Evolutionary conservation across 2,888 invertebrate species (phyloP), one percentile per base, ranked within the genome.

Genomic region (Aelia acuminata): DNA sequence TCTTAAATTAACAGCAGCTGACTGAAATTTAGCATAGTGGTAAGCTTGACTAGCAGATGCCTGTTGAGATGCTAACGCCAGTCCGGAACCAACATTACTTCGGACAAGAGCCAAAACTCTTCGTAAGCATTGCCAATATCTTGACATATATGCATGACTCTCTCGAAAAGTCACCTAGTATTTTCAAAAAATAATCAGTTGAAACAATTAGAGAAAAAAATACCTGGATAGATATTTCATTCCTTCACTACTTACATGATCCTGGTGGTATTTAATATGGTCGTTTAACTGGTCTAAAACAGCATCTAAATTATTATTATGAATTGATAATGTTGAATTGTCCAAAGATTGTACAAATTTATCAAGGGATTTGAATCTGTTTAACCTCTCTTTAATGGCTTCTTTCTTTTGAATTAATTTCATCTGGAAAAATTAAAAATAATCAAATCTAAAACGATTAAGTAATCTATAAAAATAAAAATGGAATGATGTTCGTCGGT

Each of bases 11-110:
- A 96, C 95, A 0, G 98, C 96, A n/a, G 97, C 96, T 0, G 97
- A 96, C 92, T 98, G 97, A 92, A 99, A 99, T 93, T 98, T 97
- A 0, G 98, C 98, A 92, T 99, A 99, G 91, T 97, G 98, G 53
- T 95, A 95, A 84, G 96, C 98, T 93, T 95, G 96, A 49, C 90
- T 90, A 26, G 90, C 90, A 18, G 90, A 90, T 43, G 90, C 91
- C 31, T 90, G 90, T 18, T 89, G 90, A 70, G 91, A 90, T 20
- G 91, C 91, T 20, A 91, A 89, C 10, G 89, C 89, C 43, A 90
- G 87, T 13, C 90, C 90, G 20, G 89, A 89, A 8, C 96, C 95
- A 0, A 98, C 95, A 92, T 97, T 97, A 47, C 95, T 94, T 89
- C 96, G 95, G 84, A 98, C 95, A 88, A 97, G 93, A 1, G 95